These are phyloP conservation scores for Dascyllus trimaculatus DNA, from an alignment of 2,113 vertebrate genomes.

Conservation along the genomic window DNA sequence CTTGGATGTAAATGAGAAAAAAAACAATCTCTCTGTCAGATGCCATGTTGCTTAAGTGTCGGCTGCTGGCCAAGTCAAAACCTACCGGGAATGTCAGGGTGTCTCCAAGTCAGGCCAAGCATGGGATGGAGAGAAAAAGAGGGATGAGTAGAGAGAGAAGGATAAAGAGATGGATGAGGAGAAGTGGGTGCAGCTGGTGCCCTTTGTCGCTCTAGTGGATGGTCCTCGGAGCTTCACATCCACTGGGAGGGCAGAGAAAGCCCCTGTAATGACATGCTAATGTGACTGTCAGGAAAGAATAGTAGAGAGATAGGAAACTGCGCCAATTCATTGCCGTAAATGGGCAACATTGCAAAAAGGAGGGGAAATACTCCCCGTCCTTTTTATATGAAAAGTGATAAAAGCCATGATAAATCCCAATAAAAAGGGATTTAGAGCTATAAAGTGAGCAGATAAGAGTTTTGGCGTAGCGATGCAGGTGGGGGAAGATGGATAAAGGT, in stretches of 20 bases:
- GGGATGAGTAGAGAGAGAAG: slow-evolving; percentile 43
- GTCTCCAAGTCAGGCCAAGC: slow-evolving; percentile 55
- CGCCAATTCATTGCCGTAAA: slow-evolving; percentile 81
- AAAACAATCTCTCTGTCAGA: slow-evolving; percentile 55
- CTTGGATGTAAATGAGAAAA: slow-evolving; percentile 62
- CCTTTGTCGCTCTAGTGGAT: slow-evolving; percentile 81
- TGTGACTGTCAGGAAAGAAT: slow-evolving; percentile 86
- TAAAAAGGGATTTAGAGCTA: slow-evolving; percentile 81
- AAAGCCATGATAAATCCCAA: slow-evolving; percentile 82
- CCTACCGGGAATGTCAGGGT: slow-evolving; percentile 60
- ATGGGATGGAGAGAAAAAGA: slow-evolving; percentile 41
- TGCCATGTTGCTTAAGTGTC: slow-evolving; percentile 42
- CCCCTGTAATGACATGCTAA: slow-evolving; percentile 85
- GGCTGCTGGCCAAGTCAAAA: slow-evolving; percentile 64
- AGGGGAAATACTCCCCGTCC: slow-evolving; percentile 74
- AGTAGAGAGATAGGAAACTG: slow-evolving; percentile 84
- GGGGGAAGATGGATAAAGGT: slow-evolving; percentile 70
- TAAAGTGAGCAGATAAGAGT: slow-evolving; percentile 63
- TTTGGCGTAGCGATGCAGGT: slow-evolving; percentile 61
- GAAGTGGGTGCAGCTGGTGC: slow-evolving; percentile 87
- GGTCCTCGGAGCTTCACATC: slow-evolving; percentile 78
- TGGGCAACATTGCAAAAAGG: slow-evolving; percentile 73
- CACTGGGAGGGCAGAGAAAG: slow-evolving; percentile 74
- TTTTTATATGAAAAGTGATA: slow-evolving; percentile 82
- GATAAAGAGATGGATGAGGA: slow-evolving; percentile 70